Conservation (phyloP, 92 coral and sea anemone species). For the Actinernus sp. region DNA sequence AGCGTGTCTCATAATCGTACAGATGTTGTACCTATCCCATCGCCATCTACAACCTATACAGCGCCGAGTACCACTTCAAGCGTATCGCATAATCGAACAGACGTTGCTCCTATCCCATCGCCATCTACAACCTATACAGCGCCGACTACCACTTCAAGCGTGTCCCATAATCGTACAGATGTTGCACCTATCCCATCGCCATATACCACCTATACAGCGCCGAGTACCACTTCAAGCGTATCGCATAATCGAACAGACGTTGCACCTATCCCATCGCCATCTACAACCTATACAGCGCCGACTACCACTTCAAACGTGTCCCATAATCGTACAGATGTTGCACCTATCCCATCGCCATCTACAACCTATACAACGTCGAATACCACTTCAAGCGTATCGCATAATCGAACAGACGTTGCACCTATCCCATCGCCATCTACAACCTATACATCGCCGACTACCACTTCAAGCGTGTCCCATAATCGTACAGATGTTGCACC, state of each 20-base stretch:
- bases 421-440: not conserved
- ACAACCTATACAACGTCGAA: not conserved
- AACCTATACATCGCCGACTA: not conserved
- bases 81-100: not conserved
- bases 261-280: not conserved
- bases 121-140: not conserved
- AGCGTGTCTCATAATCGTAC: not conserved
- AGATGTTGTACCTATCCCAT: not conserved
- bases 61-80: not conserved
- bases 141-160: not conserved
- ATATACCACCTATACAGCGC: not conserved
- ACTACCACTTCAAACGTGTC: not conserved
- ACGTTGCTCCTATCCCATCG: not conserved
- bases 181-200: not conserved
- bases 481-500: not conserved
- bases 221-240: not conserved
- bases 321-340: not conserved
- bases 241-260: too few species aligned
- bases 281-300: not conserved
- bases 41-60: not conserved
- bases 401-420: not conserved
- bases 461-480: not conserved
- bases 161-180: not conserved
- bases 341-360: not conserved
- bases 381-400: not conserved